These are phyloP conservation scores for Hyperoplus lanceolatus DNA, from an alignment of 2,797 vertebrate species.

Conservation along the genomic window DNA sequence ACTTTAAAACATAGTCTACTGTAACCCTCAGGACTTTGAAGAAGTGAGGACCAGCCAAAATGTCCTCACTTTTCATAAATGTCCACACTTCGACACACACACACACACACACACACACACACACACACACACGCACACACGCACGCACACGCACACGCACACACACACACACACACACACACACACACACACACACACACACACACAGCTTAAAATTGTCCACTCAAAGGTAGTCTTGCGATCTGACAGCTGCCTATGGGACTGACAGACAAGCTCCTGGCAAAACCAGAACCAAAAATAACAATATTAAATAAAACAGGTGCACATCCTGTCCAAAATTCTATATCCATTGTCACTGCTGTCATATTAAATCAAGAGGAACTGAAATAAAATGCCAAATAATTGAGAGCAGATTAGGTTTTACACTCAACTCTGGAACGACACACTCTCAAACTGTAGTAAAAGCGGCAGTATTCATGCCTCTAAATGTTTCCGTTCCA, in stretches of 20 bases:
- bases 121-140: no score
- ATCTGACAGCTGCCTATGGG: constrained; percentile 42
- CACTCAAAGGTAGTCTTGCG: constrained; percentile 13
- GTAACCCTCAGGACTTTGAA: no score
- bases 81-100: no score
- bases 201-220: constrained; percentile 4
- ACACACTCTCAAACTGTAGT: background rate
- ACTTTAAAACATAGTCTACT: no score
- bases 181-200: constrained; percentile 10
- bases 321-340: constrained; percentile 2
- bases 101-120: no score
- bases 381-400: constrained; percentile 1
- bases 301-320: constrained; percentile 33
- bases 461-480: constrained; percentile 6
- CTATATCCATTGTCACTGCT: background rate
- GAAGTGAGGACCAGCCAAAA: no score
- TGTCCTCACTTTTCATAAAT: no score
- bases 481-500: constrained; percentile 19
- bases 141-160: no score
- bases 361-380: background rate
- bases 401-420: background rate
- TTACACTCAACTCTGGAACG: background rate
- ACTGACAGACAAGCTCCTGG: constrained; percentile 43
- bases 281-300: constrained; percentile 39
- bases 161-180: constrained; percentile 1